Evolutionary conservation across 2,797 vertebrate species (phyloP).

Genomic region (Lutjanus argentimaculatus): DNA sequence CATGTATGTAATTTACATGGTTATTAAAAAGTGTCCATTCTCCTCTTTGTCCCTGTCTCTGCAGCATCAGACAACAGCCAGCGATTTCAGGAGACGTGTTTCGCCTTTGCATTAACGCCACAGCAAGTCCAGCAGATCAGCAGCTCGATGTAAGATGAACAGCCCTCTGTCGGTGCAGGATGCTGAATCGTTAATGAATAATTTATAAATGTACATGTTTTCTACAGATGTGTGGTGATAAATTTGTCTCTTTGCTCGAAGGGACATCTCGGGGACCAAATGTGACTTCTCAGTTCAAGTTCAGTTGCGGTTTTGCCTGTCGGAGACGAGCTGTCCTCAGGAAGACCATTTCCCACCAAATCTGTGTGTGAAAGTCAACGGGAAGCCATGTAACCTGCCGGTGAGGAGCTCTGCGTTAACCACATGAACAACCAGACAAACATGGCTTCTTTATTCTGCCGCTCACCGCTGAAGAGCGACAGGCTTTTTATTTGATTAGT

Average conservation of each 20-base stretch:
- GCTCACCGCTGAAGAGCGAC: neutral
- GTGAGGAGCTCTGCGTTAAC: conserved; percentile 85
- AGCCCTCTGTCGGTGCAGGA: neutral
- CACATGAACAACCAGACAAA: neutral
- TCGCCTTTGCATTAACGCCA: conserved; percentile 97
- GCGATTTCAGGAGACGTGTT: conserved; percentile 99
- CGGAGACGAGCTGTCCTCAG: conserved; percentile 99
- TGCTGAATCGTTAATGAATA: conserved; percentile 22
- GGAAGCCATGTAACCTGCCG: conserved; percentile 98
- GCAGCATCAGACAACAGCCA: conserved; percentile 98
- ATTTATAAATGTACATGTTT: conserved; percentile 34
- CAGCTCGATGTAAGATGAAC: conserved; percentile 95
- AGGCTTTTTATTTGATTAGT: neutral
- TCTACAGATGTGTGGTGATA: conserved; percentile 33
- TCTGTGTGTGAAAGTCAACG: conserved; percentile 99
- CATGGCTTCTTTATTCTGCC: neutral
- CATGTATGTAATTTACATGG: neutral
- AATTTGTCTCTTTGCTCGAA: conserved; percentile 73
- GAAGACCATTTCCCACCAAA: conserved; percentile 99
- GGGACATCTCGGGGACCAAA: conserved; percentile 99
- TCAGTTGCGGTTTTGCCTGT: conserved; percentile 99
- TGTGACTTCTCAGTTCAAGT: conserved; percentile 99
- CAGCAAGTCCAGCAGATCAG: conserved; percentile 99
- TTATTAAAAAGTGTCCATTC: conserved; percentile 14
- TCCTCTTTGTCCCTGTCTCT: conserved; percentile 36